A percentile compares a stretch with the other conserved stretches of the same genome.
Conservation (phyloP, 2,888 invertebrate genomes). For the Protonemura montana region DNA sequence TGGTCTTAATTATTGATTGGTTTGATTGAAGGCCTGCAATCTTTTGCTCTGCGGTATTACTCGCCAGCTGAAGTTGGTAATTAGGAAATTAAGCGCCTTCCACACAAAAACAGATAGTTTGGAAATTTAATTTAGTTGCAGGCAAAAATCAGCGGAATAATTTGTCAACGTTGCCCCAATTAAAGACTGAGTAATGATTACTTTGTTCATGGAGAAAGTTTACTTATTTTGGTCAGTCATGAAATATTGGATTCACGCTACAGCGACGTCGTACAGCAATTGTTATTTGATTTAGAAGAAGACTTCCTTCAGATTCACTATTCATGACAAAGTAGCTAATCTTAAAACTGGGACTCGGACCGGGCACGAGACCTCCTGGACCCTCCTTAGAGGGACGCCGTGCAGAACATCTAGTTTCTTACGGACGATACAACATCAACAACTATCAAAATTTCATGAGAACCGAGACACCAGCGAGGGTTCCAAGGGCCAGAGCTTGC, state of each 20-base stretch:
- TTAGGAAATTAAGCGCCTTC: too few relatives aligned
- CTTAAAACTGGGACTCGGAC: background rate
- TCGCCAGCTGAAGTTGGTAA: too few relatives aligned
- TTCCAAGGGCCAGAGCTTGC: constrained; percentile 3
- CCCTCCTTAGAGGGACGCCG: background rate
- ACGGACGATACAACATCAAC: constrained; percentile 45
- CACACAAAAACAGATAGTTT: too few relatives aligned
- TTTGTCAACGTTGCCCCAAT: too few relatives aligned
- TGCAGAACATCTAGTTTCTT: constrained; percentile 38
- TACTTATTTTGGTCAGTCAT: too few relatives aligned
- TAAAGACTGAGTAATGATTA: too few relatives aligned
- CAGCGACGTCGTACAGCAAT: background rate
- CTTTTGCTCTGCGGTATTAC: too few relatives aligned
- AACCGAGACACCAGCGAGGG: constrained; percentile 28
- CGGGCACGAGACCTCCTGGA: background rate
- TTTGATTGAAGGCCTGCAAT: background rate
- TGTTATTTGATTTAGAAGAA: background rate
- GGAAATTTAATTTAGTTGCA: too few relatives aligned
- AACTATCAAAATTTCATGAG: constrained; percentile 46
- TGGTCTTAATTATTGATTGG: background rate
- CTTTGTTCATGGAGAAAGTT: too few relatives aligned
- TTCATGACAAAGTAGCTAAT: constrained; percentile 24
- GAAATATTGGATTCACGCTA: background rate
- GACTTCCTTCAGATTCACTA: background rate
- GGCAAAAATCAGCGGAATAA: too few relatives aligned